These are phyloP conservation scores for Poecilia gillii DNA, from an alignment of 2,797 vertebrate species.

Conservation along the genomic window DNA sequence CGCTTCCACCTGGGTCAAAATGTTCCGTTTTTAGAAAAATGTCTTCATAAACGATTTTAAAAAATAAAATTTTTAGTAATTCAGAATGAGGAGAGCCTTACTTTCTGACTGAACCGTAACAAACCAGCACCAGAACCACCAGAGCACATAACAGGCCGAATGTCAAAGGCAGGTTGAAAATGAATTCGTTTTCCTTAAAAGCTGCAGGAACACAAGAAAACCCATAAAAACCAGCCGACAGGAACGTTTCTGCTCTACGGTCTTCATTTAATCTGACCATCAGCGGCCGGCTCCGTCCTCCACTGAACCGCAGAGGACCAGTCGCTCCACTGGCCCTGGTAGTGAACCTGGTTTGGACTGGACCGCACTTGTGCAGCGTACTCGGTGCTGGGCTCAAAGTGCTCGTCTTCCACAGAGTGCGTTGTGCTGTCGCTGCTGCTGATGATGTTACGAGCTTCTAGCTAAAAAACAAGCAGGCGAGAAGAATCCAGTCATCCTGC, in stretches of 20 bases:
- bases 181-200: accelerated
- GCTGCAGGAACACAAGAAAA: conserved; percentile 21
- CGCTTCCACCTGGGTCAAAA: conserved; percentile 61
- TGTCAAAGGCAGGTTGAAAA: background rate
- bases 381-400: conserved; percentile 37
- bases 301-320: conserved; percentile 74
- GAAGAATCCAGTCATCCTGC: background rate
- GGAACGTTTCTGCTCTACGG: background rate
- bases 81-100: conserved; percentile 28
- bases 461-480: conserved; percentile 38
- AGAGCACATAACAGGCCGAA: conserved; percentile 39
- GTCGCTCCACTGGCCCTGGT: conserved; percentile 75
- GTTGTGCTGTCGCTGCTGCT: background rate
- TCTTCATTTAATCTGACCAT: background rate
- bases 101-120: conserved; percentile 54
- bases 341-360: conserved; percentile 12
- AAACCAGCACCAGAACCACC: conserved; percentile 32
- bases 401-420: conserved; percentile 15
- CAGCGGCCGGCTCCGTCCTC: conserved; percentile 32
- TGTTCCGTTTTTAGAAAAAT: background rate
- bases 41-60: background rate
- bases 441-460: background rate
- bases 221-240: background rate
- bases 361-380: conserved; percentile 71
- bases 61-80: background rate